A percentile compares a stretch with the other conserved stretches of the same genome.
These are phyloP conservation scores for Pachyuromys duprasi DNA, from an alignment of 2,797 vertebrate species.

Conservation along the genomic window DNA sequence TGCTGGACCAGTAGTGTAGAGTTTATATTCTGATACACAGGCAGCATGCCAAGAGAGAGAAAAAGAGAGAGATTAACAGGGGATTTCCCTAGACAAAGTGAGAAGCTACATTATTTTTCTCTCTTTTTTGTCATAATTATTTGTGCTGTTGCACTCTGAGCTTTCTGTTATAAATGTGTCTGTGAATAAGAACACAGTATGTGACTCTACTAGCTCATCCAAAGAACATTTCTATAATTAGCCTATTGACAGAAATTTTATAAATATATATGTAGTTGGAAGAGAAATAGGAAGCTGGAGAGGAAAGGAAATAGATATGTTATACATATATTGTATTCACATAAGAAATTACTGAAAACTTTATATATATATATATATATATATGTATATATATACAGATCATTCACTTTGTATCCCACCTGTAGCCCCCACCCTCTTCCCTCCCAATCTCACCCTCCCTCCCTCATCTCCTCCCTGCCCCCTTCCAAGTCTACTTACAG, in stretches of 20 bases:
- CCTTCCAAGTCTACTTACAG: too few relatives aligned
- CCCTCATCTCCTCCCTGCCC: too few relatives aligned
- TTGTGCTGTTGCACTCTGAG: background rate
- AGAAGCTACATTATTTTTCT: background rate
- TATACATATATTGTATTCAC: too few relatives aligned
- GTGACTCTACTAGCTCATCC: background rate
- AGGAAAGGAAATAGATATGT: too few relatives aligned
- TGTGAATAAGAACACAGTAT: background rate
- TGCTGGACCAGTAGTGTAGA: background rate
- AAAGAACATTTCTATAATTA: constrained; percentile 9
- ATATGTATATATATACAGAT: too few relatives aligned
- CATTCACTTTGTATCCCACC: too few relatives aligned
- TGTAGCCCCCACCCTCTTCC: too few relatives aligned
- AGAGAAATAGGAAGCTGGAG: too few relatives aligned
- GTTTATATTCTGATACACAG: background rate
- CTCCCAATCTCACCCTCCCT: too few relatives aligned
- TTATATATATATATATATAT: too few relatives aligned
- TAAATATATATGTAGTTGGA: background rate
- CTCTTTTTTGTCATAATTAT: background rate
- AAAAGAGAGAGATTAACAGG: background rate
- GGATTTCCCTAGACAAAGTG: background rate
- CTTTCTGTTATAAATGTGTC: background rate
- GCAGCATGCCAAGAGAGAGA: background rate
- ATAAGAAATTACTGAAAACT: too few relatives aligned
- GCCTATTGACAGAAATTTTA: background rate